Evolutionary conservation across 2,888 invertebrate genomes (phyloP), one percentile per base, ranked within the genome.

Genomic region (Hecatera dysodea): DNA sequence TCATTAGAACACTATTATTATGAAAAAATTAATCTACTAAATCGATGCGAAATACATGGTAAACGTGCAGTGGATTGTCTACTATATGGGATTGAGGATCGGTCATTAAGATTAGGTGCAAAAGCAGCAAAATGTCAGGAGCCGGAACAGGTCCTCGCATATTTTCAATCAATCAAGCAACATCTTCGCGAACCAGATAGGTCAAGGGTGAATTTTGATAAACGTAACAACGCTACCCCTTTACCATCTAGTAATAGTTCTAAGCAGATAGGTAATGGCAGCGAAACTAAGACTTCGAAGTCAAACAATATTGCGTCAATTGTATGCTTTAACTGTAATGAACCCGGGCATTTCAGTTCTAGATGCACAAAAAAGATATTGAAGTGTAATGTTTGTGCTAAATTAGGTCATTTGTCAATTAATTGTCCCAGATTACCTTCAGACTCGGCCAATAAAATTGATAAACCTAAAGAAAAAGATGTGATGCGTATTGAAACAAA

Each of bases 101-200:
- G 57, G 5, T 39, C 39, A 12, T 24, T 57, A 9, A 57, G 39
- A 33, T n/a, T 57, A n/a, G 57, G 57, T 6, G 39, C 57, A 8
- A 39, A 57, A 39, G 57, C 57, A 17, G 57, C 39, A 7, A 24
- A 57, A n/a, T 57, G 22, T 57, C 22, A 24, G 22, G 39, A 57
- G 24, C 57, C 57, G 5, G 39, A 57, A 5, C 9, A 57, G 44
- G 33, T 33, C n/a, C 55, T 55, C n/a, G 15, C n/a, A n/a, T 55
- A 55, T 12, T 55, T 55, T 55, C 55, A 55, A n/a, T 55, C 55
- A n/a, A 55, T 33, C 12, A 55, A 33, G n/a, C 55, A 55, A 55
- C 42, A 42, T 17, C 42, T 17, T 42, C 42, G 42, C 6, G 42
- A 42, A 42, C 42, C 42, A 42, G 42, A 42, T 42, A 42, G 42